Conservation (phyloP, 1,140 invertebrate species). For the Mycetomoellerius zeteki region DNA sequence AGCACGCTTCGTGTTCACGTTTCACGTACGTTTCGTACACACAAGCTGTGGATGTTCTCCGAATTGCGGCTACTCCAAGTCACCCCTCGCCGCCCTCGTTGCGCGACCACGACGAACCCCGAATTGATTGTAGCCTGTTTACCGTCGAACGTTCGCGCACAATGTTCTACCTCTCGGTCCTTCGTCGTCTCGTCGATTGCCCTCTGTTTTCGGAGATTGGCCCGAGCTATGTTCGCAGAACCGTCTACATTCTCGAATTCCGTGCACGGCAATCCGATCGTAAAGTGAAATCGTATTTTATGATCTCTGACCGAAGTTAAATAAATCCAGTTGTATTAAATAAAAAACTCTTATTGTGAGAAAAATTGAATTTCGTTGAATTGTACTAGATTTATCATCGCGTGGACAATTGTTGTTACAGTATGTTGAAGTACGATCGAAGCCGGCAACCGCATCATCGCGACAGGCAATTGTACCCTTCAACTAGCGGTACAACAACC, state of each 20-base stretch:
- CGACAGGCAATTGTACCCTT: slow-evolving; percentile 66
- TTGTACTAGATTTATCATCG: slow-evolving; percentile 34
- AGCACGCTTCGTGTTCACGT: slow-evolving; percentile 13
- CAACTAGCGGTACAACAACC: slow-evolving; percentile 51
- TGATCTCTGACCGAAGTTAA: neutral
- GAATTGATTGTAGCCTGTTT: slow-evolving; percentile 83
- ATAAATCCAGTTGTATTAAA: slow-evolving; percentile 21
- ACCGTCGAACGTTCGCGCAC: slow-evolving; percentile 75
- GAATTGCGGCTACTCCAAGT: slow-evolving; percentile 78
- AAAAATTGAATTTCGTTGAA: slow-evolving; percentile 35
- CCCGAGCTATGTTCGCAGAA: slow-evolving; percentile 45
- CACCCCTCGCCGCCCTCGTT: slow-evolving; percentile 65
- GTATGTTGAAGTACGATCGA: slow-evolving; percentile 37
- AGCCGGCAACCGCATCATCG: slow-evolving; percentile 48
- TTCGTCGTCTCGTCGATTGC: slow-evolving; percentile 67
- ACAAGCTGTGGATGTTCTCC: slow-evolving; percentile 55
- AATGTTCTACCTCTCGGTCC: slow-evolving; percentile 68
- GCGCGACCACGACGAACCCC: slow-evolving; percentile 77
- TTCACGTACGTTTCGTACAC: slow-evolving; percentile 57
- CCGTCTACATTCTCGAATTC: slow-evolving; percentile 26
- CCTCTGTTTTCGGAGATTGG: slow-evolving; percentile 71
- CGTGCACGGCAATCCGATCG: neutral
- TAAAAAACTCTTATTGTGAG: neutral
- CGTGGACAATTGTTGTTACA: slow-evolving; percentile 37
- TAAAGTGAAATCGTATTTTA: slow-evolving; percentile 3